A percentile compares a stretch with the other conserved stretches of the same genome.
These are phyloP conservation scores for Mus pahari DNA, from an alignment of 2,113 vertebrate genomes.

Conservation along the genomic window DNA sequence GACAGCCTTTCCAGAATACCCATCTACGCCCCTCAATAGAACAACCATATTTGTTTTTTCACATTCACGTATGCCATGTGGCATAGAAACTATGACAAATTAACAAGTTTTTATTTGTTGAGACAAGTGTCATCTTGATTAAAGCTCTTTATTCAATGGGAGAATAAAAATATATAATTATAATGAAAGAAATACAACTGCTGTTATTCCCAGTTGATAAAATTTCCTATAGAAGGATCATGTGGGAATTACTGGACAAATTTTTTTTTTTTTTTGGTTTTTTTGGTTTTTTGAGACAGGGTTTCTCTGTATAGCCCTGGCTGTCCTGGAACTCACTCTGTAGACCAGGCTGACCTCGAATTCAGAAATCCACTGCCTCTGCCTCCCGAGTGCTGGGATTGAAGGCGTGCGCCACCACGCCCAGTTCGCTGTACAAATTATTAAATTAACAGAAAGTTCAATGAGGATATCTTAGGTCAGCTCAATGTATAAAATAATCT, in stretches of 20 bases:
- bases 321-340: too few species aligned
- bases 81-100: background rate
- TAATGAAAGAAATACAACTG: background rate
- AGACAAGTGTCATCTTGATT: background rate
- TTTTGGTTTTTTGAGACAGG: too few species aligned
- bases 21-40: background rate
- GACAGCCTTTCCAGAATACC: background rate
- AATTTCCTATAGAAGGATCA: background rate
- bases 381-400: too few species aligned
- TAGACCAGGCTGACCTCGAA: too few species aligned
- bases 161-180: background rate
- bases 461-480: background rate
- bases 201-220: background rate
- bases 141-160: background rate
- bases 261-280: too few species aligned
- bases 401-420: too few species aligned
- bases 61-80: background rate
- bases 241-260: background rate
- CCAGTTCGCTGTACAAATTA: background rate
- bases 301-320: too few species aligned
- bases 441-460: conserved; percentile 15
- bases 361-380: too few species aligned
- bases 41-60: conserved; percentile 4
- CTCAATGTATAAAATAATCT: background rate
- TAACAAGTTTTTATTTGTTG: background rate